These are phyloP conservation scores for Acronicta psi DNA, from an alignment of 2,888 invertebrate genomes.

Conservation along the genomic window DNA sequence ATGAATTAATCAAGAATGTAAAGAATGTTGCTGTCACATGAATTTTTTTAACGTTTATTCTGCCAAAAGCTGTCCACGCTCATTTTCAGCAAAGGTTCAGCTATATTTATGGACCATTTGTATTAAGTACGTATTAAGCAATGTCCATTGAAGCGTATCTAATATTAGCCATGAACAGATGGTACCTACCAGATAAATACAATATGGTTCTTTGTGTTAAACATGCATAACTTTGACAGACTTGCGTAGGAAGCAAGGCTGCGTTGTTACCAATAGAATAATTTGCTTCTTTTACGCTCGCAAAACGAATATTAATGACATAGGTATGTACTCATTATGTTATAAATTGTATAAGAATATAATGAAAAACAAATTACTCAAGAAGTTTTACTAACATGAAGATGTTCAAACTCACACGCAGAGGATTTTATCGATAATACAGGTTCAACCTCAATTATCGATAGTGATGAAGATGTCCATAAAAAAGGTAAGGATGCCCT, in stretches of 20 bases:
- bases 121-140: slow-evolving; percentile 16
- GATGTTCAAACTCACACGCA: too few species aligned
- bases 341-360: slow-evolving; percentile 1
- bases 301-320: slow-evolving; percentile 43
- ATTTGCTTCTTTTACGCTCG: slow-evolving; percentile 34
- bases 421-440: too few species aligned
- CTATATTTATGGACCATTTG: background rate
- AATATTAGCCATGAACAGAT: slow-evolving; percentile 24
- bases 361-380: background rate
- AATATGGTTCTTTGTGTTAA: slow-evolving; percentile 24
- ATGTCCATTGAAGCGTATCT: slow-evolving; percentile 20
- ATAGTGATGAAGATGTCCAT: too few species aligned
- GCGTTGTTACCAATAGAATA: slow-evolving; percentile 32
- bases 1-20: too few species aligned
- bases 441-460: too few species aligned
- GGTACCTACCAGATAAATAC: slow-evolving; percentile 18
- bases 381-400: slow-evolving; percentile 5
- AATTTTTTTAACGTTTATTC: too few species aligned
- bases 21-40: too few species aligned
- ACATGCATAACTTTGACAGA: slow-evolving; percentile 37
- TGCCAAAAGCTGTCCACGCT: background rate
- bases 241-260: slow-evolving; percentile 53
- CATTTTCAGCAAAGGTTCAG: background rate
- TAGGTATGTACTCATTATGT: slow-evolving; percentile 19
- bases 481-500: too few species aligned